Base-by-base conservation (phyloP, 2,797 vertebrate genomes). In the Pangasius sanitwongsei region DNA sequence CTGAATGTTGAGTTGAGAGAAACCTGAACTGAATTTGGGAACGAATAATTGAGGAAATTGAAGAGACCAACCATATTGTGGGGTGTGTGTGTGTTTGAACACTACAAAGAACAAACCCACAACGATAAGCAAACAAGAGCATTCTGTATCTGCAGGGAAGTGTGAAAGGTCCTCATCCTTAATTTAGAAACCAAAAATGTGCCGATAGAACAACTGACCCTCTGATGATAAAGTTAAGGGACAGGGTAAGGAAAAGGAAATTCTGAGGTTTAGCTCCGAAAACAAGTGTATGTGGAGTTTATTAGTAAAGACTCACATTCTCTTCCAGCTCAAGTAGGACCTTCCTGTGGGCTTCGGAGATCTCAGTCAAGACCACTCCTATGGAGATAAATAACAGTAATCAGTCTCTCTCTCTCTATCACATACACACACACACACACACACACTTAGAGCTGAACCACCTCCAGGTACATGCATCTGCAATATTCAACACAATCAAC, bases 341-440 rank as follows among this genome's bases (percentile, higher is more conserved):
- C 93, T 97, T 98, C 94, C 96, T 98, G 94, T 99, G 97, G 25
- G 97, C 96, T 87, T 96, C 98, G 0, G 98, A 98, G 93, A 99
- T 98, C 92, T 99, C 98, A 93, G 97, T 95, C 86, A 99, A 96
- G 89, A 99, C 98, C 4, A 95, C 96, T 75, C 98, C 98, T 99
- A 95, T 90, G 87, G 85, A 96, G 16, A 92, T 44, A 93, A 81
- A 92, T 84, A 81, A 84, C 50, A 85, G 63, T 89, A 72, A 82
- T 88, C 61, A 91, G 63, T 37, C 69, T 59, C n/a, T 78, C 67
- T 37, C 59, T 81, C 78, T 41, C 37, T 53, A 12, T 12, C 63
- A 83, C 77, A 53, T 77, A 63, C 61, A 63, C 61, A 28, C 61
- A 69, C n/a, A 23, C 70, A 48, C 41, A 16, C 72, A 78, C 74